phyloP scores from a whole-genome alignment of 2,113 vertebrate species.

The Cyprinodon brontotheroides region DNA sequence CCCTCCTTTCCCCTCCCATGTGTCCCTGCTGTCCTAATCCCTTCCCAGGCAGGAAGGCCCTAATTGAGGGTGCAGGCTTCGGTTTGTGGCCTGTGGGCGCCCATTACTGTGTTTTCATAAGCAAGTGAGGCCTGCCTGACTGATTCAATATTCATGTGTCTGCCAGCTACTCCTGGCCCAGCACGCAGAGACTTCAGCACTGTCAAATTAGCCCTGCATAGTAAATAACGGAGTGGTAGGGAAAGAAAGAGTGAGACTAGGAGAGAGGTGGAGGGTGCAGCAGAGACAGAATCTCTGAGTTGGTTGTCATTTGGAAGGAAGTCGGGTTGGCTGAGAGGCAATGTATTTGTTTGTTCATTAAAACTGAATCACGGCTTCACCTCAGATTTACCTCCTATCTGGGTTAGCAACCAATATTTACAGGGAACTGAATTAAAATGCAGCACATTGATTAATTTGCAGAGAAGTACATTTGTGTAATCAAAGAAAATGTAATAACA shows the following conservation, averaged over 20 bases:
- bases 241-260: constrained; percentile 42
- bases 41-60: constrained; percentile 86
- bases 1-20: constrained; percentile 79
- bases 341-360: constrained; percentile 73
- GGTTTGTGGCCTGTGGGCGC: constrained; percentile 86
- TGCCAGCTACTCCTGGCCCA: constrained; percentile 84
- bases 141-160: constrained; percentile 90
- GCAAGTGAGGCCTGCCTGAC: constrained; percentile 86
- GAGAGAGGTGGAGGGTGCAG: constrained; percentile 47
- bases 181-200: constrained; percentile 77
- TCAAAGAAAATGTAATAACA: constrained; percentile 28
- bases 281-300: constrained; percentile 62
- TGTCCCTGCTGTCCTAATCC: constrained; percentile 84
- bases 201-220: constrained; percentile 86
- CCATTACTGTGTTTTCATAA: constrained; percentile 88
- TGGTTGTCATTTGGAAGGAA: constrained; percentile 76
- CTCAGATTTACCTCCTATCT: constrained; percentile 40
- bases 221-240: constrained; percentile 77
- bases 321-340: constrained; percentile 63
- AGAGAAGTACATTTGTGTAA: constrained; percentile 19
- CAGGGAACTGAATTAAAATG: constrained; percentile 34
- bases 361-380: constrained; percentile 63
- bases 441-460: constrained; percentile 27
- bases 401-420: constrained; percentile 29
- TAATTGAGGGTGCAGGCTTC: constrained; percentile 88